phyloP scores from a whole-genome alignment of 2,888 invertebrate genomes.

The Nomada lathburiana region DNA sequence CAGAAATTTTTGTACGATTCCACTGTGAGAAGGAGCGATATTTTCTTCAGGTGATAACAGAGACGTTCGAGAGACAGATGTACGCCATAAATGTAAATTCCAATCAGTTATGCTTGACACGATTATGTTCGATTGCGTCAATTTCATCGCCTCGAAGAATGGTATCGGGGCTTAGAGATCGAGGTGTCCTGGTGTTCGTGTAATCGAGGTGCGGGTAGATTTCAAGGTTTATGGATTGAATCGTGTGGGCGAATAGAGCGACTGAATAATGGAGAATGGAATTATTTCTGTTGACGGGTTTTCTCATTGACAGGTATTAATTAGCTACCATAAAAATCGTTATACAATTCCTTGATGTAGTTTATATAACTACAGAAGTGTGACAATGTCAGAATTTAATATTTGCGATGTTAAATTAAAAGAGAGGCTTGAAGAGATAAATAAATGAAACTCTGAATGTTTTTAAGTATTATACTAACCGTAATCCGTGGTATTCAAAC shows the following conservation, averaged over 20 bases:
- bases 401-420: too few species aligned
- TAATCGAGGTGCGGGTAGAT: too few species aligned
- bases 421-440: too few species aligned
- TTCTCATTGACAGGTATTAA: too few species aligned
- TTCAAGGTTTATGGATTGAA: too few species aligned
- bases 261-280: conserved; percentile 4
- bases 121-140: conserved; percentile 36
- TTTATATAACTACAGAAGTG: too few species aligned
- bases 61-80: conserved; percentile 33
- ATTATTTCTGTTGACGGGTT: background rate
- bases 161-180: background rate
- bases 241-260: background rate
- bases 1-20: background rate
- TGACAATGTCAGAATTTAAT: too few species aligned
- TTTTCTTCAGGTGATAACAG: conserved; percentile 28
- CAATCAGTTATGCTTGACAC: conserved; percentile 20
- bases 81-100: conserved; percentile 54
- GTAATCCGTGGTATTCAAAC: too few species aligned
- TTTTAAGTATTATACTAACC: too few species aligned
- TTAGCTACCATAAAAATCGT: too few species aligned
- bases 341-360: too few species aligned
- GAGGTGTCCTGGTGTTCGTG: background rate
- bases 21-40: background rate
- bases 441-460: too few species aligned
- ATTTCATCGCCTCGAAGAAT: background rate